Evolutionary conservation across 2,797 vertebrate species (phyloP), one percentile per base, ranked within the genome.

Genomic region (Poecilia velifera): DNA sequence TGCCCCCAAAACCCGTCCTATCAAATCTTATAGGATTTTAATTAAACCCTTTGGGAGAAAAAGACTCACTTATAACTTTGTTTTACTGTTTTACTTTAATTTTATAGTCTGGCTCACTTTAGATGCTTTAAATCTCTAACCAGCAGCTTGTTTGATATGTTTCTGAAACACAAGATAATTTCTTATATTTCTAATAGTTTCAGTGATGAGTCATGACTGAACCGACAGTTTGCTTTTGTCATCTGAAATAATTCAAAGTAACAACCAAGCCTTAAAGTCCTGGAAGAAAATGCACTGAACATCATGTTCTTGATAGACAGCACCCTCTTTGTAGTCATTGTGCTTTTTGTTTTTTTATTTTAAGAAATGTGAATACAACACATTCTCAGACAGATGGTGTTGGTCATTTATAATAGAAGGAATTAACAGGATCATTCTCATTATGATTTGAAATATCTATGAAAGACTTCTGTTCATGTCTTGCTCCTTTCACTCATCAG

Each of bases 131-230:
- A 66, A 39, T 73, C 41, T 68, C 59, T 43, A 72, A 74, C 39
- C 64, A 12, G 51, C 64, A 57, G 36, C 16, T 0, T 51, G 59
- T 81, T 82, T 72, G 34, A 79, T 80, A 59, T 62, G 57, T 76
- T 78, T 66, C 45, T 73, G 18, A 75, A 47, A 68, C 45, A 51
- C 43, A 34, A 73, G 28, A 47, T 71, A 73, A 57, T 49, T 31
- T 66, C 49, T 4, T 34, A 73, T 72, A 77, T 80, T 85, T 64
- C 39, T 73, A 77, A 80, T 72, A 77, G n/a, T 62, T 57, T 31
- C 34, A 76, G 34, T 74, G 64, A 68, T 72, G 81, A 89, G 55
- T 85, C 72, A n/a, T 82, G 72, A 83, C 75, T 70, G 55, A 86
- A 77, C 16, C 57, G 46, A 46, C 64, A 71, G 72, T 57, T 74